Evolutionary conservation across 1,140 invertebrate species (phyloP).

Genomic region (Drosophila rhopaloa): DNA sequence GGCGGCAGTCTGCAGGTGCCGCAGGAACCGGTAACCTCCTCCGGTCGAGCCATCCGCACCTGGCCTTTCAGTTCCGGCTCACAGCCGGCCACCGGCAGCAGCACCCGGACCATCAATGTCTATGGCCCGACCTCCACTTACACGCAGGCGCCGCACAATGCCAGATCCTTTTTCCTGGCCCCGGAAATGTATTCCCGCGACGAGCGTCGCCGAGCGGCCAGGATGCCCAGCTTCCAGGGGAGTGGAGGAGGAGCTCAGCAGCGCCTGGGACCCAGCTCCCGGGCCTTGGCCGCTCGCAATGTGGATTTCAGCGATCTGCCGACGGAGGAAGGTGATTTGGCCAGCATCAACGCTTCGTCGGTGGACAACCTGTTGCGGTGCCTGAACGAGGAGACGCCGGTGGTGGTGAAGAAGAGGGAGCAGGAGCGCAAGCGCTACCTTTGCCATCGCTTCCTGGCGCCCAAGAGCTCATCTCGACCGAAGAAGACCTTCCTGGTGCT

Average conservation of each 20-base stretch:
- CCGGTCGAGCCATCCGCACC: slow-evolving; percentile 4
- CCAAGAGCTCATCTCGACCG: neutral
- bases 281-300: neutral
- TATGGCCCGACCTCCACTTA: slow-evolving; percentile 6
- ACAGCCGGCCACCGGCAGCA: neutral
- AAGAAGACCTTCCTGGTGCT: slow-evolving; percentile 39
- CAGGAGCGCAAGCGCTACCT: slow-evolving; percentile 53
- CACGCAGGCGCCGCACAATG: neutral
- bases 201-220: slow-evolving; percentile 5
- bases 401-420: slow-evolving; percentile 15
- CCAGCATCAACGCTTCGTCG: neutral
- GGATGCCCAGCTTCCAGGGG: slow-evolving; percentile 6
- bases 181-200: neutral
- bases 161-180: slow-evolving; percentile 1
- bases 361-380: neutral
- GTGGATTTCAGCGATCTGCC: slow-evolving; percentile 28
- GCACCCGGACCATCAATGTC: slow-evolving; percentile 5
- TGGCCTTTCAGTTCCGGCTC: neutral
- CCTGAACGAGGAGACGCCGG: slow-evolving; percentile 13
- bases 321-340: slow-evolving; percentile 10
- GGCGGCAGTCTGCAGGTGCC: neutral
- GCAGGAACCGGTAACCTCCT: neutral
- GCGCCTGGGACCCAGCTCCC: neutral
- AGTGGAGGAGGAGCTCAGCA: neutral
- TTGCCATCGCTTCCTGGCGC: slow-evolving; percentile 50